These are phyloP conservation scores for Machaerirhynchus nigripectus DNA, from an alignment of 2,113 vertebrate genomes.

Conservation along the genomic window DNA sequence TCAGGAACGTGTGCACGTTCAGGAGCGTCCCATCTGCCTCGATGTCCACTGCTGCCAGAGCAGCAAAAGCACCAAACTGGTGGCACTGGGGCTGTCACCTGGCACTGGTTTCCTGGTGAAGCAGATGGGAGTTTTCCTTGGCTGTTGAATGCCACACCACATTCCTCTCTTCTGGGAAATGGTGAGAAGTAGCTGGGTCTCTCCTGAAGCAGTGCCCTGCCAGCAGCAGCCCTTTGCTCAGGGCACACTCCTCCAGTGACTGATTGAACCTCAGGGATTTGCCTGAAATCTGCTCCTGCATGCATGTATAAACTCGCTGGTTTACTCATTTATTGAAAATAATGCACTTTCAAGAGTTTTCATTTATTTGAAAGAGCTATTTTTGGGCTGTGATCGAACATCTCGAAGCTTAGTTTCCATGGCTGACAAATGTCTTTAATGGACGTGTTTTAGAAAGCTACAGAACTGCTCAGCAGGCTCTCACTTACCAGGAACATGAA, in stretches of 20 bases:
- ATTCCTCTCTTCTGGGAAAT: background rate
- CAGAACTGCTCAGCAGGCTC: background rate
- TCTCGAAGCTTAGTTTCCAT: background rate
- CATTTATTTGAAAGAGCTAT: background rate
- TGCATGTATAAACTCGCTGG: background rate
- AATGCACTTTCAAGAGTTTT: background rate
- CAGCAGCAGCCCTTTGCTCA: background rate
- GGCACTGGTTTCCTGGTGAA: background rate
- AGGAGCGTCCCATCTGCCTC: background rate
- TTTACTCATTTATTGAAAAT: background rate
- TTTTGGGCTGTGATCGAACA: background rate
- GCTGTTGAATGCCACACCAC: background rate
- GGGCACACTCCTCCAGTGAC: background rate
- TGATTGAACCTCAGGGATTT: background rate
- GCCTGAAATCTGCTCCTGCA: constrained; percentile 15
- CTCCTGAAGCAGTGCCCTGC: background rate
- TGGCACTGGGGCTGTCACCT: background rate
- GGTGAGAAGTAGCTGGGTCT: background rate
- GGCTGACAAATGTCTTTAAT: background rate
- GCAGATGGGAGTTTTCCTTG: background rate
- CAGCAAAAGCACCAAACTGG: background rate
- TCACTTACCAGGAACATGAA: background rate
- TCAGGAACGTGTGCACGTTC: background rate
- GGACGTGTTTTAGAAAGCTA: background rate
- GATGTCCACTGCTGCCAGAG: background rate